Conservation (phyloP, 2,113 vertebrate genomes). For the Turdus rufiventris region DNA sequence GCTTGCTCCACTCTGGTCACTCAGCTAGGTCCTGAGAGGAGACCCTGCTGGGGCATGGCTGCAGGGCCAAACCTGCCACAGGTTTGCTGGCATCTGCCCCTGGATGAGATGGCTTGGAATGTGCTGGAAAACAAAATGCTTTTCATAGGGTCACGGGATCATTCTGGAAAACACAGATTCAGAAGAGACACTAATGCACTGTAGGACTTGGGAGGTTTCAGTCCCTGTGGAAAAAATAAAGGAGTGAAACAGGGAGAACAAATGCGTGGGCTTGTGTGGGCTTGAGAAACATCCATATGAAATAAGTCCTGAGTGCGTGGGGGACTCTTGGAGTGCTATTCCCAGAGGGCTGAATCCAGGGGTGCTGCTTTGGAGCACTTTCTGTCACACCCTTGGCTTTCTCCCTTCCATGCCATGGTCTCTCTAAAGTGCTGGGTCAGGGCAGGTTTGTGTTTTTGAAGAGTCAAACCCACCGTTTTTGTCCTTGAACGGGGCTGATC, state of each 20-base stretch:
- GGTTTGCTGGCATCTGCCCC: neutral
- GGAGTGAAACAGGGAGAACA: neutral
- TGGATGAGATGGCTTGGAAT: neutral
- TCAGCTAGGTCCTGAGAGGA: neutral
- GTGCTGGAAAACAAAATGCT: neutral
- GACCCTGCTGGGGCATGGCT: neutral
- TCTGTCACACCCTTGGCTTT: neutral
- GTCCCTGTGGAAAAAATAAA: neutral
- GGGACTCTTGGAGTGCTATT: neutral
- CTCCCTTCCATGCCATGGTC: neutral
- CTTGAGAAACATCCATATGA: constrained; percentile 22
- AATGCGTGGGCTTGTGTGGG: neutral
- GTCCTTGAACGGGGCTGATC: neutral
- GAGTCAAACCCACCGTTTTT: neutral
- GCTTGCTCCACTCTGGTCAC: rapidly evolving
- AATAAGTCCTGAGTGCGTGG: neutral
- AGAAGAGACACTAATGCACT: neutral
- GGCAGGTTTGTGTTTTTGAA: neutral
- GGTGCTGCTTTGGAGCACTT: neutral
- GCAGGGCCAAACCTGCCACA: neutral
- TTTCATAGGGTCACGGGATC: rapidly evolving
- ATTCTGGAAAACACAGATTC: neutral
- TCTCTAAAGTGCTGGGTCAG: too few relatives aligned
- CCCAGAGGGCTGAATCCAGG: neutral
- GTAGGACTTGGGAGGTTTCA: neutral